A percentile compares a stretch with the other conserved stretches of the same genome.
Evolutionary conservation across 1,140 invertebrate genomes (phyloP).

Genomic region (Ostrea denselamellosa): DNA sequence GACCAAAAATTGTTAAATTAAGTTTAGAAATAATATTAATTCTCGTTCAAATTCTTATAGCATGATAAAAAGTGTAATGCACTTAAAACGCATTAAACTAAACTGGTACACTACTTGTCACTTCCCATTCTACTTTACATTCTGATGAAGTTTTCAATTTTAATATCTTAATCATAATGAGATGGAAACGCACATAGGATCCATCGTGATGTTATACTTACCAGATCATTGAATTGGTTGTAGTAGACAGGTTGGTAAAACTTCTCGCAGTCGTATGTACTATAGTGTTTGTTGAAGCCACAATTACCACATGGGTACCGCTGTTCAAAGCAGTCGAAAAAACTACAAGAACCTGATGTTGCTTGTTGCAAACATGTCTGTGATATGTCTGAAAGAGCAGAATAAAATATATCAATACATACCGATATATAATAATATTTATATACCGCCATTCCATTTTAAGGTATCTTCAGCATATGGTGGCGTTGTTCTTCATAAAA

Average conservation of each 20-base stretch:
- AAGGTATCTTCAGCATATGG: no score
- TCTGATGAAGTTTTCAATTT: no score
- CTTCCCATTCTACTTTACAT: not conserved
- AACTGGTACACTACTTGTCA: no score
- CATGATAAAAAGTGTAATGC: not conserved
- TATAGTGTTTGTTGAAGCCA: conserved; percentile 49
- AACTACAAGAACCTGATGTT: conserved; percentile 25
- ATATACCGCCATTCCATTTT: not conserved
- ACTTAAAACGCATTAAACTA: not conserved
- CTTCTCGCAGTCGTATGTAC: conserved; percentile 47
- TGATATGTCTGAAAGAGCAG: conserved; percentile 16
- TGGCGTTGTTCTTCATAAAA: not conserved
- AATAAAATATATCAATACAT: not conserved
- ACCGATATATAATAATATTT: not conserved
- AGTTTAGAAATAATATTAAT: no score
- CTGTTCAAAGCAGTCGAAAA: conserved; percentile 52
- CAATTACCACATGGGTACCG: conserved; percentile 44
- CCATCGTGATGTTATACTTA: conserved; percentile 18
- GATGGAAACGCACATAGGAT: no score
- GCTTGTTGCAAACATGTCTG: conserved; percentile 41
- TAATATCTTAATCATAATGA: no score
- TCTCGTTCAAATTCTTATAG: no score
- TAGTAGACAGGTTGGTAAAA: conserved; percentile 42
- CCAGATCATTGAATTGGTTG: conserved; percentile 27
- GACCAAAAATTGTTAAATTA: no score